These are phyloP conservation scores for Scaptomyza cyrtandrae DNA, from an alignment of 2,888 invertebrate species.

Conservation along the genomic window DNA sequence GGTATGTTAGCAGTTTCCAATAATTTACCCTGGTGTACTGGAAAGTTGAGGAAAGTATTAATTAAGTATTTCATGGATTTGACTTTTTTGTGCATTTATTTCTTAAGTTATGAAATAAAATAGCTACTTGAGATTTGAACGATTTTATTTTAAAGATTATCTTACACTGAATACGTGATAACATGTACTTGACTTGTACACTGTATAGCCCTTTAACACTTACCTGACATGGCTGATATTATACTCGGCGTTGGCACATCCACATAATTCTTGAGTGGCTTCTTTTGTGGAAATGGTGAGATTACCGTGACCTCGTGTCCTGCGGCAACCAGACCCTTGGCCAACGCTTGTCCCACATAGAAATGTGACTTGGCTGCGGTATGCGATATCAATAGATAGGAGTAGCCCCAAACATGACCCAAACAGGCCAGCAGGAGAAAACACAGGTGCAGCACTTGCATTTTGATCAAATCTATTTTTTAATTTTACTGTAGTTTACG, in stretches of 20 bases:
- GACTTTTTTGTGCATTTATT: no score
- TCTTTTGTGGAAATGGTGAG: slow-evolving; percentile 76
- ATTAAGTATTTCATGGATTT: no score
- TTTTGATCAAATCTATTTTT: not conserved
- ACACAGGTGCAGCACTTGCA: not conserved
- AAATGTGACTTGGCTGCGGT: slow-evolving; percentile 72
- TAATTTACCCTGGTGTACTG: slow-evolving; percentile 34
- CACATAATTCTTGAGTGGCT: slow-evolving; percentile 68
- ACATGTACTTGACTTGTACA: slow-evolving; percentile 17
- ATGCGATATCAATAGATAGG: slow-evolving; percentile 64
- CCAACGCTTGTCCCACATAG: slow-evolving; percentile 73
- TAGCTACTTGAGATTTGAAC: not conserved
- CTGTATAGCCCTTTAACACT: slow-evolving; percentile 11
- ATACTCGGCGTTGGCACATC: slow-evolving; percentile 60
- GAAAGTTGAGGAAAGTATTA: not conserved
- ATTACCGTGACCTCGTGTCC: slow-evolving; percentile 83
- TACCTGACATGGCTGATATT: slow-evolving; percentile 52
- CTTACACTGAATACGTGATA: slow-evolving; percentile 18
- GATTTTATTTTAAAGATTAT: not conserved
- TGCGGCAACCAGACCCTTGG: slow-evolving; percentile 76
- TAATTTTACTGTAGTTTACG: not conserved
- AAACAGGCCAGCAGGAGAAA: slow-evolving; percentile 25
- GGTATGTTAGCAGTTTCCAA: slow-evolving; percentile 23
- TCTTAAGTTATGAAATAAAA: not conserved
- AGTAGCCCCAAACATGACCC: slow-evolving; percentile 53